Evolutionary conservation across 2,113 vertebrate species (phyloP).

Genomic region (Echinops telfairi): DNA sequence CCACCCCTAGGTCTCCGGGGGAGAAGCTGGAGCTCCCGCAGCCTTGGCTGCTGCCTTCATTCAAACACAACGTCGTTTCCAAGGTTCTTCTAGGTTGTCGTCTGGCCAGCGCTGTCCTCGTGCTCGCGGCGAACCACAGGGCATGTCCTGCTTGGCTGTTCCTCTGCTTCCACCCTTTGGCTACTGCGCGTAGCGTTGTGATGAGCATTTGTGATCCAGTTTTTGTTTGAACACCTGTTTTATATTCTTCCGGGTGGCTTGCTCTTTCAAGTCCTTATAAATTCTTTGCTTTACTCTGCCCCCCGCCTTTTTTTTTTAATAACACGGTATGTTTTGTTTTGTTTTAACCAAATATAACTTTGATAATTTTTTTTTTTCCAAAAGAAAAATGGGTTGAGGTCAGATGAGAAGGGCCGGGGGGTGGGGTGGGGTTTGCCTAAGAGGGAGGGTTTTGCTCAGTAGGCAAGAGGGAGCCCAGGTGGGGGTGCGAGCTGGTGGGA

Average conservation of each 20-base stretch:
- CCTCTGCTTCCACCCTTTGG: not conserved
- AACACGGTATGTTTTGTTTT: not conserved
- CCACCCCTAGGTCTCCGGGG: no score
- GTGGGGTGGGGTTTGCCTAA: not conserved
- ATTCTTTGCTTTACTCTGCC: not conserved
- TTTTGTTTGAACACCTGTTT: conserved; percentile 29
- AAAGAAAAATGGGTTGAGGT: not conserved
- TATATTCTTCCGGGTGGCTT: not conserved
- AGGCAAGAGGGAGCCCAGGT: not conserved
- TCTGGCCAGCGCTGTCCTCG: not conserved
- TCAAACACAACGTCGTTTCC: not conserved
- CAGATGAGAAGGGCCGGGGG: not conserved
- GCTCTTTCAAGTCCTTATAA: not conserved
- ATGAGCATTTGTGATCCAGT: not conserved
- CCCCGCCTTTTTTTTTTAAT: not conserved
- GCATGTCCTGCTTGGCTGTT: not conserved
- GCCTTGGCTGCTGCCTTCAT: not conserved
- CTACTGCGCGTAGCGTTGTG: not conserved
- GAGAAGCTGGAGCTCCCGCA: no score
- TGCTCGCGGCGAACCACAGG: not conserved
- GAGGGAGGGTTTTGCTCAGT: not conserved
- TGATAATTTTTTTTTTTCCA: not conserved
- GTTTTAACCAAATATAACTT: not conserved
- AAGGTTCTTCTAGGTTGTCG: not conserved
- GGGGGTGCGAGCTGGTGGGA: not conserved